These are phyloP conservation scores for Heterodera schachtii DNA, from an alignment of 1,140 invertebrate species.

Conservation along the genomic window DNA sequence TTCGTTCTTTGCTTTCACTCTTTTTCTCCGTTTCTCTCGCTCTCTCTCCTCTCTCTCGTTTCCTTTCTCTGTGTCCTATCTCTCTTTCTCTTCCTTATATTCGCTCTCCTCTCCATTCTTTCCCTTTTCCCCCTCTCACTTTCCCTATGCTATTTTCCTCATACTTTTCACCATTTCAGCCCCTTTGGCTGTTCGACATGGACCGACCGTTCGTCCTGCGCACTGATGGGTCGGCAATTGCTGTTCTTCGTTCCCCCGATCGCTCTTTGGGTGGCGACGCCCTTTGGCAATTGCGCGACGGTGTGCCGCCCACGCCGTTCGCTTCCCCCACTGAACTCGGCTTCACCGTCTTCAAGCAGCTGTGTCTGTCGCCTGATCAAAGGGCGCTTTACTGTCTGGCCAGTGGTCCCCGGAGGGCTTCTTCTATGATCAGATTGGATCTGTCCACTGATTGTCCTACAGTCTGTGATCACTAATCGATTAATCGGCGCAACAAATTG, in stretches of 20 bases:
- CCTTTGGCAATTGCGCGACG: background rate
- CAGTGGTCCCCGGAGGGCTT: constrained; percentile 20
- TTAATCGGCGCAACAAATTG: too few relatives aligned
- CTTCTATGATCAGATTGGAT: constrained; percentile 22
- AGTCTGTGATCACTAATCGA: background rate
- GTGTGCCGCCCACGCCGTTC: constrained; percentile 9
- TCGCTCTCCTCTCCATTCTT: too few relatives aligned
- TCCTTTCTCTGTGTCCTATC: too few relatives aligned
- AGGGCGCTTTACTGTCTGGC: constrained; percentile 29
- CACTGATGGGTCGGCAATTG: background rate
- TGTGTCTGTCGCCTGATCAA: constrained; percentile 12
- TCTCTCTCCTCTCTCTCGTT: too few relatives aligned
- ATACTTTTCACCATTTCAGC: background rate
- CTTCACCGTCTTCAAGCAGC: constrained; percentile 26
- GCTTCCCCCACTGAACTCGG: constrained; percentile 22
- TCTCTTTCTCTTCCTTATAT: too few relatives aligned
- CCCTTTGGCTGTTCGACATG: constrained; percentile 33
- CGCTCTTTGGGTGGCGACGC: background rate
- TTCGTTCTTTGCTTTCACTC: background rate
- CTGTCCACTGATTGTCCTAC: background rate
- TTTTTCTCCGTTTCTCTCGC: too few relatives aligned
- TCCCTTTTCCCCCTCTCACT: too few relatives aligned
- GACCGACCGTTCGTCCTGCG: constrained; percentile 29
- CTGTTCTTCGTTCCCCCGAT: background rate
- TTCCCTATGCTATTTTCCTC: too few relatives aligned